Base-by-base conservation (phyloP, 2,888 invertebrate genomes). In the Philonicus albiceps region DNA sequence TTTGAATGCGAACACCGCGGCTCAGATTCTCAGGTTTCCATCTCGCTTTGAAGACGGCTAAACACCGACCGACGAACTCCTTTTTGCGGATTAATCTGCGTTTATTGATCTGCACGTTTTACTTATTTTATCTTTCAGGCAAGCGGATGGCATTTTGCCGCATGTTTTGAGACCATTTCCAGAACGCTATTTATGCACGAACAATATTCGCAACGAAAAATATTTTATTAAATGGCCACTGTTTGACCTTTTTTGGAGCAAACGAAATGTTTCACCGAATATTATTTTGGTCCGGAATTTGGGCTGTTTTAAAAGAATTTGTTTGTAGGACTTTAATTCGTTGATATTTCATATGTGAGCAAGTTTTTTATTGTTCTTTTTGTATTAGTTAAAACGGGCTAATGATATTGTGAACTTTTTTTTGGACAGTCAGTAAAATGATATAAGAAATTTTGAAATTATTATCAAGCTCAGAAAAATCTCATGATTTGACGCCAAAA, bases 11-110 rank as follows among this genome's bases (percentile, higher is more conserved):
- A 64, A 64, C 64, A 27, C 64, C 27, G 27, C 64, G 22, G 64
- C 27, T 22, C 64, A 7, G 64, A 27, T 64, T 64, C 64, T 64
- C 64, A 22, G 64, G 64, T 64, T 64, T 64, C 64, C 64, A 22
- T 11, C 64, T 22, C 64, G 19, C 27, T 49, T 43, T 37, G 76
- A 76, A 37, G 76, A 76, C 43, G 30, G 49, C 49, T 16, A 31
- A 78, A 43, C 27, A 78, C 49, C 30, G 22, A 78, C 78, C 78
- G 49, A 31, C 78, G 49, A 49, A 78, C 78, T 78, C 78, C 78
- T 78, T 78, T 78, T 78, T 78, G 78, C 49, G 78, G 43, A 78
- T 49, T 64, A 78, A 78, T 78, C 78, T 43, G 43, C 78, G 49
- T 78, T 43, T 78, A 78, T 78, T 78, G 78, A 78, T 78, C 78